Evolutionary conservation across 1,140 invertebrate species (phyloP).

Genomic region (Drosophila truncata): DNA sequence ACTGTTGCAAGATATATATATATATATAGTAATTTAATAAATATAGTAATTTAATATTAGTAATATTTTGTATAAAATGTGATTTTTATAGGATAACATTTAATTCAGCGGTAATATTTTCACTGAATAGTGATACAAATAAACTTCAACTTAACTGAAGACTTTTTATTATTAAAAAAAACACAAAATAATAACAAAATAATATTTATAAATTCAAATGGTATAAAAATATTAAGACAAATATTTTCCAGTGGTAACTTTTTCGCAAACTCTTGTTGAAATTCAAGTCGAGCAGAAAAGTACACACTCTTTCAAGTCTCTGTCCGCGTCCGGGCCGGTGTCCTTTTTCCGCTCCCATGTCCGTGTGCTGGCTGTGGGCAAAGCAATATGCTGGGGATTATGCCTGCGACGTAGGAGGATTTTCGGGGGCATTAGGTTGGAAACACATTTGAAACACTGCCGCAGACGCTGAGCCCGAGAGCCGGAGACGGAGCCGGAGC

Average conservation of each 20-base stretch:
- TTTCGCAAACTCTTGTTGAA: conserved; percentile 46
- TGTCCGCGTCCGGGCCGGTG: conserved; percentile 24
- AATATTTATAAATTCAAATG: background rate
- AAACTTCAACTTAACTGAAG: too few species aligned
- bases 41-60: too few species aligned
- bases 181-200: too few species aligned
- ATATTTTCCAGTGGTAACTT: background rate
- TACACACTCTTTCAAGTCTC: conserved; percentile 78
- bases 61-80: too few species aligned
- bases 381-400: conserved; percentile 81
- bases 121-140: too few species aligned
- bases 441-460: conserved; percentile 82
- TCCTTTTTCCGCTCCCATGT: conserved; percentile 39
- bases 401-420: conserved; percentile 63
- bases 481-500: conserved; percentile 5
- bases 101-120: too few species aligned
- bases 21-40: too few species aligned
- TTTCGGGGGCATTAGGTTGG: conserved; percentile 83
- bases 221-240: background rate
- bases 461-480: conserved; percentile 45
- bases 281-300: conserved; percentile 83
- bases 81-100: too few species aligned
- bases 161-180: too few species aligned
- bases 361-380: conserved; percentile 53
- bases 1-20: too few species aligned